Evolutionary conservation across 1,140 invertebrate species (phyloP).

Genomic region (Psix sp.): DNA sequence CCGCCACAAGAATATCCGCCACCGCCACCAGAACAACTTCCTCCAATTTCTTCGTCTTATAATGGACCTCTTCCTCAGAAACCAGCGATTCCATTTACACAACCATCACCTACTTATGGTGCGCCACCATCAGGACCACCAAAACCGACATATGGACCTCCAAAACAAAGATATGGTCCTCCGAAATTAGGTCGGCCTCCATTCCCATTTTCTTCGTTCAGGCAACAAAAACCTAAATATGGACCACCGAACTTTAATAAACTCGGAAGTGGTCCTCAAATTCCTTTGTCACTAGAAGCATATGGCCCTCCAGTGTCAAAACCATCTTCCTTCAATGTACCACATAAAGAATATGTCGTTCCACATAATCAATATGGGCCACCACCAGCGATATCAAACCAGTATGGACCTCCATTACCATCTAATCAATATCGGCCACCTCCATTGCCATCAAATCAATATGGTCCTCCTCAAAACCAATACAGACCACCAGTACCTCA

Average conservation of each 20-base stretch:
- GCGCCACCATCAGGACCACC: conserved; percentile 64
- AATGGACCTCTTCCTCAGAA: conserved; percentile 70
- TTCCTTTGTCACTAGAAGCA: conserved; percentile 69
- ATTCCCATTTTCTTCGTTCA: conserved; percentile 67
- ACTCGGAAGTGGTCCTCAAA: conserved; percentile 65
- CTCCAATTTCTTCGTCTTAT: conserved; percentile 34
- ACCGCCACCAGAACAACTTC: conserved; percentile 69
- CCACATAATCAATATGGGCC: conserved; percentile 72
- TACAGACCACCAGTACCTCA: conserved; percentile 72
- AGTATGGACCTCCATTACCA: conserved; percentile 36
- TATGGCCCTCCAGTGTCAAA: conserved; percentile 72
- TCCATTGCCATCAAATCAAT: conserved; percentile 57
- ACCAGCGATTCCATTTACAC: conserved; percentile 56
- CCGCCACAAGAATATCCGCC: conserved; percentile 71
- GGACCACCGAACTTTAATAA: conserved; percentile 43
- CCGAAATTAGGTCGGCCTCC: conserved; percentile 62
- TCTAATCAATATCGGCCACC: conserved; percentile 55
- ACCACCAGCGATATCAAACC: conserved; percentile 70
- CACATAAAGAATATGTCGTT: conserved; percentile 59
- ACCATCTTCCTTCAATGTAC: conserved; percentile 73
- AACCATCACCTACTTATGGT: conserved; percentile 34
- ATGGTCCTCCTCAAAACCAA: conserved; percentile 70
- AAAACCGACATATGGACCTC: conserved; percentile 74
- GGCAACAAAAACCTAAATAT: conserved; percentile 72
- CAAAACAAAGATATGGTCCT: conserved; percentile 69